A percentile compares a stretch with the other conserved stretches of the same genome.
Evolutionary conservation across 2,888 invertebrate genomes (phyloP).

Genomic region (Gortyna flavago): DNA sequence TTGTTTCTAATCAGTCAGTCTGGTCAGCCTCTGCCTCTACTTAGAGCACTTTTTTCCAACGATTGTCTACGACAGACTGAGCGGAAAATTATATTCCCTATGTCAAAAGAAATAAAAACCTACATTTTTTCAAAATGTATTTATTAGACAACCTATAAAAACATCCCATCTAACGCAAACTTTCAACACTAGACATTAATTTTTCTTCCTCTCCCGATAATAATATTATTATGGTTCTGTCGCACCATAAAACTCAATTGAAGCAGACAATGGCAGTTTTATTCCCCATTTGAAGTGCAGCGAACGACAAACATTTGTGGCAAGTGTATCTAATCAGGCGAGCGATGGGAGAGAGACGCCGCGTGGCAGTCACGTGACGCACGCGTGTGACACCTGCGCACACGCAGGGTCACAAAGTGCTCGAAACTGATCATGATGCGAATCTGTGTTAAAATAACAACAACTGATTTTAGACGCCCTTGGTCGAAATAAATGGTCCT

Average conservation of each 20-base stretch:
- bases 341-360: conserved; percentile 58
- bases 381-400: conserved; percentile 81
- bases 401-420: conserved; percentile 54
- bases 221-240: conserved; percentile 78
- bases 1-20: not conserved
- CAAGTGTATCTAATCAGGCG: conserved; percentile 85
- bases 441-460: conserved; percentile 65
- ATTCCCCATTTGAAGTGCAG: conserved; percentile 77
- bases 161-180: conserved; percentile 17
- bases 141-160: conserved; percentile 15
- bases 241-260: conserved; percentile 75
- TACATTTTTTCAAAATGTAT: not conserved
- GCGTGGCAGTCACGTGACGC: conserved; percentile 75
- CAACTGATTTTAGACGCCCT: conserved; percentile 54
- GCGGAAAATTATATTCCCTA: not conserved
- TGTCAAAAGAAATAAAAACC: not conserved
- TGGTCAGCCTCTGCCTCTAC: too few relatives aligned
- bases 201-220: conserved; percentile 65
- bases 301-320: conserved; percentile 81
- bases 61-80: not conserved
- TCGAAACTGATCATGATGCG: conserved; percentile 54
- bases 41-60: not conserved
- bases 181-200: conserved; percentile 48
- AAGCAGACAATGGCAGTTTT: conserved; percentile 77
- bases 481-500: conserved; percentile 43